Evolutionary conservation across 2,113 vertebrate species (phyloP), one percentile per base, ranked within the genome.

Genomic region (Corynorhinus townsendii): DNA sequence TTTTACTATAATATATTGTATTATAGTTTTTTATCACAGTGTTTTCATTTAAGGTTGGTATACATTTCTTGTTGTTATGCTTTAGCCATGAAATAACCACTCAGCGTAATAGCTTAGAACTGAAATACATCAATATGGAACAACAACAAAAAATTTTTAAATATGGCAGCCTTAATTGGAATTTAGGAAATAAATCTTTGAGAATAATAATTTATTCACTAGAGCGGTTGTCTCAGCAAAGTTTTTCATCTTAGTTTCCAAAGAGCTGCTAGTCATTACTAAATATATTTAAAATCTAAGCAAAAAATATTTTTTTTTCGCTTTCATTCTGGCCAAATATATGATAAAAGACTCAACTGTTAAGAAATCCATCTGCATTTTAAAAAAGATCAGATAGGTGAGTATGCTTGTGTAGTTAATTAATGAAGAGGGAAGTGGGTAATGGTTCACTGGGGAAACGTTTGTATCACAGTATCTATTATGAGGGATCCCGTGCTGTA

Each of bases 101-200:
- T 96, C 75, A 86, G 33, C 0, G 1, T 91, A 96, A 95, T 95
- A 87, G 89, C 94, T 82, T 80, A 76, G 52, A 45, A 59, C 35
- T 68, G 95, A 95, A 96, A 93, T 95, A 92, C 66, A 97, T 97
- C 97, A 96, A 95, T 96, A 95, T 84, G 86, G 77, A 2, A 8
- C 40, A 84, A 96, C 86, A 85, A 87, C 88, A 94, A 97, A 73
- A 68, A 56, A 56, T 54, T 76, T 92, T 95, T 87, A 93, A 93
- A 97, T 85, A 89, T 95, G 96, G 96, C 94, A 94, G 47, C 68
- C 86, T 92, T 95, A 83, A 94, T 87, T 97, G 92, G 95, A 96
- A 59, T 85, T 94, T 95, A 64, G 89, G 80, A 96, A 97, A 96
- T 96, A 96, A 97, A 97, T 96, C 96, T 96, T 95, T 94, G 93